These are phyloP conservation scores for Tachysurus vachellii DNA, from an alignment of 2,113 vertebrate species.

Conservation along the genomic window DNA sequence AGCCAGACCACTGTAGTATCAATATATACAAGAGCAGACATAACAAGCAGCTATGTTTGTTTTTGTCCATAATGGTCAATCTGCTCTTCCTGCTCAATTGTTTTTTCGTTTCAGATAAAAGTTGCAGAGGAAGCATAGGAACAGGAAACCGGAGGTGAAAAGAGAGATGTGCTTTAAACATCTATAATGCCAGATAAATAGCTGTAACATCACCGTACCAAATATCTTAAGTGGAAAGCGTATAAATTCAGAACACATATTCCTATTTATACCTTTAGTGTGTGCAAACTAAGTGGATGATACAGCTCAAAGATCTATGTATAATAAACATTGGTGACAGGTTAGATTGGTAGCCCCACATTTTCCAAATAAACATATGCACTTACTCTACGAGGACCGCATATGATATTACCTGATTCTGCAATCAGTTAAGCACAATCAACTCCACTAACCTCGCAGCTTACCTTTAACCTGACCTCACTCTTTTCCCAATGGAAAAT, in stretches of 20 bases:
- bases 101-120: constrained; percentile 29
- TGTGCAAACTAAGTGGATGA: neutral
- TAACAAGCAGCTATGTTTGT: constrained; percentile 44
- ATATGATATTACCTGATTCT: constrained; percentile 48
- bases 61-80: constrained; percentile 33
- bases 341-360: constrained; percentile 15
- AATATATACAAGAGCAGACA: constrained; percentile 43
- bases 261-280: neutral
- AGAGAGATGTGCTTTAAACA: neutral
- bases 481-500: constrained; percentile 43
- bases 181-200: neutral
- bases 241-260: neutral
- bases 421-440: constrained; percentile 52
- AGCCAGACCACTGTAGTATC: constrained; percentile 21
- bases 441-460: constrained; percentile 42
- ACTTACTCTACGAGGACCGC: neutral
- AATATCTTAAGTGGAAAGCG: neutral
- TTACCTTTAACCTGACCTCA: constrained; percentile 55
- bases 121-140: neutral
- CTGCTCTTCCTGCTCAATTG: constrained; percentile 45
- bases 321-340: constrained; percentile 35
- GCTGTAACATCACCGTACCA: neutral
- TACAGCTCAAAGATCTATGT: constrained; percentile 10
- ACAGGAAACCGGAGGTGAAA: constrained; percentile 31
- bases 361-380: constrained; percentile 34